phyloP scores from a whole-genome alignment of 2,113 vertebrate genomes.

The Pelobates fuscus region DNA sequence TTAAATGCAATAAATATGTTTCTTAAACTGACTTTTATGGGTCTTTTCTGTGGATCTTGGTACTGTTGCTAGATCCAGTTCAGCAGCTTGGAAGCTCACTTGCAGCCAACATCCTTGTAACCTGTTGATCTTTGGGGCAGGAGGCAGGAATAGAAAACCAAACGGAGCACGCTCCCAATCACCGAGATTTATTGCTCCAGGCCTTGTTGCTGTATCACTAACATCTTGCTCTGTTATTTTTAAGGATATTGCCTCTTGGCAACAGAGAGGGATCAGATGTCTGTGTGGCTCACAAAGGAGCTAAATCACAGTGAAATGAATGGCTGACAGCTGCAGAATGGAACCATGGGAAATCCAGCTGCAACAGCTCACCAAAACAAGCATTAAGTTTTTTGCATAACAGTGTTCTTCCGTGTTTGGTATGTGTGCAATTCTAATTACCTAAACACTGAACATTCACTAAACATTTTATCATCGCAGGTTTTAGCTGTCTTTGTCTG shows the following conservation, averaged over 20 bases:
- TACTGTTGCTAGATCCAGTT: conserved; percentile 56
- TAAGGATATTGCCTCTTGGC: conserved; percentile 64
- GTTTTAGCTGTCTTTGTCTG: no score
- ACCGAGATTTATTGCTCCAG: conserved; percentile 67
- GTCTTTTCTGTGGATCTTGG: neutral
- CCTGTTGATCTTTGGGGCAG: conserved; percentile 47
- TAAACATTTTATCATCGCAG: no score
- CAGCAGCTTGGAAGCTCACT: conserved; percentile 65
- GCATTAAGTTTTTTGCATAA: neutral
- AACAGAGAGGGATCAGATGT: conserved; percentile 67
- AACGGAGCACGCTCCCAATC: conserved; percentile 59
- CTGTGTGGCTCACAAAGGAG: conserved; percentile 62
- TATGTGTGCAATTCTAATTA: neutral
- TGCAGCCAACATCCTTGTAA: conserved; percentile 55
- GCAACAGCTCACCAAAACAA: conserved; percentile 1
- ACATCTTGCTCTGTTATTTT: conserved; percentile 66
- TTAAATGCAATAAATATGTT: neutral
- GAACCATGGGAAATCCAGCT: conserved; percentile 41
- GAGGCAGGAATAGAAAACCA: conserved; percentile 58
- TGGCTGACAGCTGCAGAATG: conserved; percentile 54
- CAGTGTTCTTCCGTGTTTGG: neutral
- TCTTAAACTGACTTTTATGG: conserved; percentile 11
- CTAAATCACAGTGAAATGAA: conserved; percentile 69
- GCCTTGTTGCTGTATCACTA: conserved; percentile 61
- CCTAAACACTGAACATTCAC: no score